Evolutionary conservation across 2,113 vertebrate species (phyloP).

Genomic region (Ellobius talpinus): DNA sequence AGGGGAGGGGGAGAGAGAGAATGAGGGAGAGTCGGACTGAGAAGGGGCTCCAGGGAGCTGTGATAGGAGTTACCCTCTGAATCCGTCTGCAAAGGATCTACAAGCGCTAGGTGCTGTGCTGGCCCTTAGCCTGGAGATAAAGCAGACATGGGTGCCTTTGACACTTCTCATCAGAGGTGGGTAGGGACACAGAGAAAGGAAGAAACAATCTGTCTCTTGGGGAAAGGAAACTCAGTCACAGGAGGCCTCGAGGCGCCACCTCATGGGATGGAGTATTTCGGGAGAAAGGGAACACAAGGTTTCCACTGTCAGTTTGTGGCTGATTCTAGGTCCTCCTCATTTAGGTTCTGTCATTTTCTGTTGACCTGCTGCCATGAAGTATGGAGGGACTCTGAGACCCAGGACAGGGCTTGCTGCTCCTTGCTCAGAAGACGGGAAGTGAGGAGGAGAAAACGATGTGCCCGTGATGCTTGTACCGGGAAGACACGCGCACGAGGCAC

Average conservation of each 20-base stretch:
- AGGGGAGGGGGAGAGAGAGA: neutral
- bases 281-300: neutral
- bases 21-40: accelerated
- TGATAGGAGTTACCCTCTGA: neutral
- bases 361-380: neutral
- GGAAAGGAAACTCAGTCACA: neutral
- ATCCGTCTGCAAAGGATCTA: no score
- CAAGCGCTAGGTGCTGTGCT: no score
- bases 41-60: neutral
- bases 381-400: neutral
- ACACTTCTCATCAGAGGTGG: neutral
- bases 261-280: neutral
- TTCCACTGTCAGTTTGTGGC: neutral
- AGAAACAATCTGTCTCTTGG: accelerated
- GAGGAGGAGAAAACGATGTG: neutral
- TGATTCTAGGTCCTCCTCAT: no score
- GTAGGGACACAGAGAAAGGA: neutral
- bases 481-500: neutral
- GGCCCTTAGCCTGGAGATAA: neutral
- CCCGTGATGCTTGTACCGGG: neutral
- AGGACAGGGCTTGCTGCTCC: neutral
- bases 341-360: neutral
- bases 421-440: neutral
- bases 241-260: neutral
- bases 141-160: accelerated